These are phyloP conservation scores for Epistrophe grossulariae DNA, from an alignment of 2,888 invertebrate species.

Conservation along the genomic window DNA sequence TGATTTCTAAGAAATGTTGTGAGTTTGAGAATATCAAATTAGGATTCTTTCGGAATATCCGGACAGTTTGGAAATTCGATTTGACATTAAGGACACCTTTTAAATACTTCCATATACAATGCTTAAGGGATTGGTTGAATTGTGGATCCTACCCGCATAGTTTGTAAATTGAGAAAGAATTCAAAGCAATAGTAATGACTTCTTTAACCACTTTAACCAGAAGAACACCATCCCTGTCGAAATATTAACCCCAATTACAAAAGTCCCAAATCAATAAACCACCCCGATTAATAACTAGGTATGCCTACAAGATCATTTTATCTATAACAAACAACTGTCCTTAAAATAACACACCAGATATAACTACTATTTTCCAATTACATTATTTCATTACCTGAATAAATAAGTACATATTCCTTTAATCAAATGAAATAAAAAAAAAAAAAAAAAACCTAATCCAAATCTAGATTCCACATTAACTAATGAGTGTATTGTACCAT, in stretches of 20 bases:
- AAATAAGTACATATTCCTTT: slow-evolving; percentile 16
- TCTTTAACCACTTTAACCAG: not conserved
- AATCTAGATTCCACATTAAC: slow-evolving; percentile 27
- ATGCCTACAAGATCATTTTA: not conserved
- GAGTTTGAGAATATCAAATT: too few species aligned
- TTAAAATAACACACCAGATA: not conserved
- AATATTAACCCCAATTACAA: not conserved
- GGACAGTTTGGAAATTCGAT: too few species aligned
- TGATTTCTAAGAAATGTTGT: too few species aligned
- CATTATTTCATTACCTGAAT: slow-evolving; percentile 15
- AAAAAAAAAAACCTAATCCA: slow-evolving; percentile 16
- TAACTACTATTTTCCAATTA: not conserved
- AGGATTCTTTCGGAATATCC: too few species aligned
- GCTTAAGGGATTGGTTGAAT: too few species aligned
- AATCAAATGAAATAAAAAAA: slow-evolving; percentile 1
- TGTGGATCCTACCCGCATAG: too few species aligned
- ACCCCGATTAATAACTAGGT: not conserved
- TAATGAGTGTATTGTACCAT: slow-evolving; percentile 21
- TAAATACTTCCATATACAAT: too few species aligned
- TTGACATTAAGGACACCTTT: too few species aligned
- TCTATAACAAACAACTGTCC: not conserved
- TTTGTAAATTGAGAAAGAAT: too few species aligned
- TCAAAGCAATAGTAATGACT: too few species aligned
- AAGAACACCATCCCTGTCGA: not conserved
- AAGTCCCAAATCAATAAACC: not conserved